Conservation (phyloP, 2,888 invertebrate genomes). For the Serripes groenlandicus region DNA sequence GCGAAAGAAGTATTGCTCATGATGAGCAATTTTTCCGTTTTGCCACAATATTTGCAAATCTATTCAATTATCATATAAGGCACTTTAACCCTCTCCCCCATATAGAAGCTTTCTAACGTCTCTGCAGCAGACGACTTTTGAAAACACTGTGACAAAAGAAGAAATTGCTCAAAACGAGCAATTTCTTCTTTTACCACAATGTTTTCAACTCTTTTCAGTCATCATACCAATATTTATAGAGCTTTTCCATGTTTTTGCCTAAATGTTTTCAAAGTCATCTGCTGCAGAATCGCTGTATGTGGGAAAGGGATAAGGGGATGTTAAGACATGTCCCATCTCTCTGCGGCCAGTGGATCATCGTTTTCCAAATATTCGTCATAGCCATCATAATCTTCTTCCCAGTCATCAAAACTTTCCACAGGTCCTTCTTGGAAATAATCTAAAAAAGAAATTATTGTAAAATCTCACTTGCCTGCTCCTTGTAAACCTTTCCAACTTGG, state of each 20-base stretch:
- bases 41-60: too few relatives aligned
- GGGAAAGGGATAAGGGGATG: too few relatives aligned
- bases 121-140: not conserved
- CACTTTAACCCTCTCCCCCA: too few relatives aligned
- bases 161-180: not conserved
- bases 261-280: too few relatives aligned
- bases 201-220: too few relatives aligned
- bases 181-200: not conserved
- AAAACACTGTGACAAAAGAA: not conserved
- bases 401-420: constrained; percentile 50
- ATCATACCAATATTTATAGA: not conserved
- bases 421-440: constrained; percentile 27
- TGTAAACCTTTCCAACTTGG: too few relatives aligned
- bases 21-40: too few relatives aligned
- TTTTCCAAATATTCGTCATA: constrained; percentile 60
- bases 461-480: not conserved
- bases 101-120: too few relatives aligned
- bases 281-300: too few relatives aligned
- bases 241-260: not conserved
- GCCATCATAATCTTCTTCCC: constrained; percentile 58
- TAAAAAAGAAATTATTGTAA: constrained; percentile 15
- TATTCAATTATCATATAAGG: too few relatives aligned
- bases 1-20: too few relatives aligned
- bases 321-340: constrained; percentile 67
- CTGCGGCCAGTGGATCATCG: constrained; percentile 62